phyloP scores from a whole-genome alignment of 2,113 vertebrate genomes.

The Pelvicachromis taeniatus region DNA sequence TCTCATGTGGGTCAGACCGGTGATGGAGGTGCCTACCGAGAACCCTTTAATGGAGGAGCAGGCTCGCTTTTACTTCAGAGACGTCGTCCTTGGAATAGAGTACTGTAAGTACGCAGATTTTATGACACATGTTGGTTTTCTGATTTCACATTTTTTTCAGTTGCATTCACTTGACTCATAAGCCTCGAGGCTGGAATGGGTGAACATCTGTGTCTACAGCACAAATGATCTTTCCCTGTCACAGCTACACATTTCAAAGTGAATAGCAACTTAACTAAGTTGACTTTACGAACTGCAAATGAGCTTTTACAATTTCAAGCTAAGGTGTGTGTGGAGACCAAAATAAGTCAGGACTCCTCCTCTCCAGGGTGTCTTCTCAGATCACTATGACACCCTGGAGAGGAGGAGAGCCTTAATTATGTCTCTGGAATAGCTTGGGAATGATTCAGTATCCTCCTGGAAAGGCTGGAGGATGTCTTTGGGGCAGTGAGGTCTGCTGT shows the following conservation, averaged over 20 bases:
- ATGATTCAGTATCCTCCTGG: not conserved
- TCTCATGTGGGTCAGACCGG: slow-evolving; percentile 69
- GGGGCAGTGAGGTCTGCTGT: not conserved
- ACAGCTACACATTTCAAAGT: not conserved
- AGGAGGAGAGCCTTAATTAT: not conserved
- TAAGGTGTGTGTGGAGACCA: not conserved
- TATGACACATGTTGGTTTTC: not conserved
- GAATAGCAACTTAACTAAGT: not conserved
- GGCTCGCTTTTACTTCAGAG: slow-evolving; percentile 87
- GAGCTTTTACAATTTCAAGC: not conserved
- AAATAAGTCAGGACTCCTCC: not conserved
- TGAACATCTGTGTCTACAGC: not conserved
- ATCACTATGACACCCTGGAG: not conserved
- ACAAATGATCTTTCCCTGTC: not conserved
- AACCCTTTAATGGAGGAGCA: slow-evolving; percentile 84
- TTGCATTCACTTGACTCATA: not conserved
- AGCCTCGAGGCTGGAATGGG: not conserved
- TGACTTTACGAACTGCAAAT: not conserved
- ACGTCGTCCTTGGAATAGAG: slow-evolving; percentile 90
- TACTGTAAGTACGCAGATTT: slow-evolving; percentile 80
- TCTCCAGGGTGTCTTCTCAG: not conserved
- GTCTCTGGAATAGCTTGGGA: not conserved
- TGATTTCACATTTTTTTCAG: not conserved
- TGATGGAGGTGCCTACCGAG: slow-evolving; percentile 94
- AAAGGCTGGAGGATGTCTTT: not conserved